These are phyloP conservation scores for Cryptotis parvus DNA, from an alignment of 2,113 vertebrate species.

Conservation along the genomic window DNA sequence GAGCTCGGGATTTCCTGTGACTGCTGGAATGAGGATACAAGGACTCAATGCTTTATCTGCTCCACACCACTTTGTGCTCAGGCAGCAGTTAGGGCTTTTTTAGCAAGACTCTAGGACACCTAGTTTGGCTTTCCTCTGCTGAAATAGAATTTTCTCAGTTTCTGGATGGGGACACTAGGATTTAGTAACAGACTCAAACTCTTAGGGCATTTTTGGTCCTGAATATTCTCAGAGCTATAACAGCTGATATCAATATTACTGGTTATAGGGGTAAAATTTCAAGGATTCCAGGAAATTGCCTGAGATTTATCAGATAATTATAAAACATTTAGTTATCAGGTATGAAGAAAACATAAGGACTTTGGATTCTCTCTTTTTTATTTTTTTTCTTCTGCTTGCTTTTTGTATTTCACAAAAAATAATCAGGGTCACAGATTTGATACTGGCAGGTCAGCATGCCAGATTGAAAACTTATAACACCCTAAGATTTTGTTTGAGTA, in stretches of 20 bases:
- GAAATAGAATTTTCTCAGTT: too few species aligned
- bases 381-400: neutral
- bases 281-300: neutral
- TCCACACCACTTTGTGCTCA: too few species aligned
- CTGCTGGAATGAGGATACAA: too few species aligned
- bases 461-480: neutral
- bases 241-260: neutral
- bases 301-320: slow-evolving; percentile 14
- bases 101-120: too few species aligned
- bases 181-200: too few species aligned
- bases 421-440: neutral
- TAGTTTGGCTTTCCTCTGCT: too few species aligned
- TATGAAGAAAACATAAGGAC: neutral
- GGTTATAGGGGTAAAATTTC: neutral
- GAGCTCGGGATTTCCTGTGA: too few species aligned
- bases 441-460: neutral
- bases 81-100: too few species aligned
- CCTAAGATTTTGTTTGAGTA: neutral
- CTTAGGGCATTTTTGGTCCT: too few species aligned
- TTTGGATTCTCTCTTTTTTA: neutral
- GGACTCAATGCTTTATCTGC: too few species aligned
- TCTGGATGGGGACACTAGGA: too few species aligned
- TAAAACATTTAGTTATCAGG: neutral
- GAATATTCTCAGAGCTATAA: too few species aligned
- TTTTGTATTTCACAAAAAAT: neutral